Evolutionary conservation across 2,888 invertebrate genomes (phyloP).

Genomic region (Polymixis flavicincta): DNA sequence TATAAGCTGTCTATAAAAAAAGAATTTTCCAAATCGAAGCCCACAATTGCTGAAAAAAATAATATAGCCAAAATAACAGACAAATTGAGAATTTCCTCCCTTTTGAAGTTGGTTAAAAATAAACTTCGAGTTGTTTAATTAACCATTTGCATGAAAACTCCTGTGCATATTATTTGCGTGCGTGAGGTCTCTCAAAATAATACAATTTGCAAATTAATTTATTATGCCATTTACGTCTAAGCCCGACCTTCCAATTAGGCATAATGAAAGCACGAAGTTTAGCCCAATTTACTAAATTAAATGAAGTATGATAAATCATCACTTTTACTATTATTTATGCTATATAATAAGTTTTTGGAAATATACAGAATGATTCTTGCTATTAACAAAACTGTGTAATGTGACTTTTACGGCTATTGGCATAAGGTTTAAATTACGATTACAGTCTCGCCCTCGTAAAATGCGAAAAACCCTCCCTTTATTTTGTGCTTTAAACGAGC

Average conservation of each 20-base stretch:
- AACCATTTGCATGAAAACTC: not conserved
- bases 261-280: conserved; percentile 20
- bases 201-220: conserved; percentile 28
- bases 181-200: conserved; percentile 1
- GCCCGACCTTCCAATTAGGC: conserved; percentile 37
- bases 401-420: not conserved
- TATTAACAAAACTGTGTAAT: no score
- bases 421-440: no score
- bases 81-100: no score
- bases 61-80: no score
- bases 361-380: not conserved
- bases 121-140: no score
- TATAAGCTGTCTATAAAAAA: no score
- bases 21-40: no score
- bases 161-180: not conserved
- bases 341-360: not conserved
- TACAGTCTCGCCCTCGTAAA: no score
- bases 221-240: conserved; percentile 26
- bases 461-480: no score
- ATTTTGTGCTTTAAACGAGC: no score
- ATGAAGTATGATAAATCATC: conserved; percentile 18
- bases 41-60: no score
- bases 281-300: conserved; percentile 30
- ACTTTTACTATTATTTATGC: conserved; percentile 6
- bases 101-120: no score